These are phyloP conservation scores for Lasiurus cinereus DNA, from an alignment of 2,113 vertebrate genomes.

Conservation along the genomic window DNA sequence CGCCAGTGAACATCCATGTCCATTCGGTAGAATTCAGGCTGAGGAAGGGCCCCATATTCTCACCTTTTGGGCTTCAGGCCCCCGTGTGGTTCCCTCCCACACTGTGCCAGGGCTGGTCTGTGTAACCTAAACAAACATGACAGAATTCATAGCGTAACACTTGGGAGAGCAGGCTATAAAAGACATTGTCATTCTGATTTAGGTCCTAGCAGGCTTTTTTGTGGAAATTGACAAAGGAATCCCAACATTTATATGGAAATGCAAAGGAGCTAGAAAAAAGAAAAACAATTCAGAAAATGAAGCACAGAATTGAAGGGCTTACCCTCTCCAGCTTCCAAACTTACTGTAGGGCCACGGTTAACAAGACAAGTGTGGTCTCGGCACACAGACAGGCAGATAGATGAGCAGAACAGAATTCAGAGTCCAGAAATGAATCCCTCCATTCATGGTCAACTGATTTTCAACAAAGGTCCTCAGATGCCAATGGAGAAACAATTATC, in stretches of 20 bases:
- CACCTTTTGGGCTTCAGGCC: fast-evolving
- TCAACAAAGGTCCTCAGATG: neutral
- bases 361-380: fast-evolving
- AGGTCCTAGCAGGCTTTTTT: neutral
- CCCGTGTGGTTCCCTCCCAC: neutral
- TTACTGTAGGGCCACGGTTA: neutral
- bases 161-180: neutral
- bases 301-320: neutral
- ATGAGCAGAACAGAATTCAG: neutral
- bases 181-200: neutral
- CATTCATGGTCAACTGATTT: neutral
- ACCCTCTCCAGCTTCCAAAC: neutral
- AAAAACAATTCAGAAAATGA: neutral
- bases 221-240: neutral
- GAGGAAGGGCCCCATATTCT: neutral
- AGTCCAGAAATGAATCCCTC: neutral
- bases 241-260: neutral
- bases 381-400: neutral
- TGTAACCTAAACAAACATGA: neutral
- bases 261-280: neutral
- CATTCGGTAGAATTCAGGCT: fast-evolving
- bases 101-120: fast-evolving
- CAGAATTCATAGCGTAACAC: fast-evolving
- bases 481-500: neutral
- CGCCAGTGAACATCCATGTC: fast-evolving